Base-by-base conservation (phyloP, 2,797 vertebrate genomes). In the Sebastes oblongus region DNA sequence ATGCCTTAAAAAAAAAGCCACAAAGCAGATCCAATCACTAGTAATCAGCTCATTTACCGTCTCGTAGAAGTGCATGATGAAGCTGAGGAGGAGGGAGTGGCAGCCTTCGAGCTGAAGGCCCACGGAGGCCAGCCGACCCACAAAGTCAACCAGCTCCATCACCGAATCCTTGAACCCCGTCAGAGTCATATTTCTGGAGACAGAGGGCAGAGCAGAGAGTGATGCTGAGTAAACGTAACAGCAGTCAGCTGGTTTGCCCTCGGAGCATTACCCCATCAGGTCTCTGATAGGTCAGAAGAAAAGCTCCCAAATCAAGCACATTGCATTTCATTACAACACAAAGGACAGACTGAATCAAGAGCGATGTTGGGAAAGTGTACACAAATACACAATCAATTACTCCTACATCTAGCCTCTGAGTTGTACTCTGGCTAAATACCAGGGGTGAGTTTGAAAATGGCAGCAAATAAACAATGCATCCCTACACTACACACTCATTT, bases 51-150 rank as follows among this genome's bases (percentile, higher is more conserved):
- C 7, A 67, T 67, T 89, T 96, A 99, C 98, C n/a, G 92, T 97
- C 82, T 96, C 96, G 83, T 98, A 99, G 94, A 99, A 99, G 87
- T 97, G 96, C 94, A 99, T 94, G 74, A 96, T 89, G 87, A 98
- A 97, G 89, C 95, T 94, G 70, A 99, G 92, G 66, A 99, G 92
- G 18, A 99, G 94, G 8, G 92, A 67, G 80, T 93, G 91, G 82
- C 93, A 96, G 39, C 85, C 93, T 89, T 99, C 98, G 52, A 99
- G 88, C 83, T 90, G 96, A 73, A 99, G 64, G 1, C 93, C 97
- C 54, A 92, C 72, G 3, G 96, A 93, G 13, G 97, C 96, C 75
- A 99, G 91, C 58, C 88, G 78, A 18, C 97, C 97, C 62, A 97
- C 96, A 24, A 98, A 99, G 66, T 91, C 60, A 86, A 99, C 92